Evolutionary conservation across 2,888 invertebrate species (phyloP), one percentile per base, ranked within the genome.

Genomic region (Coremacera marginata): DNA sequence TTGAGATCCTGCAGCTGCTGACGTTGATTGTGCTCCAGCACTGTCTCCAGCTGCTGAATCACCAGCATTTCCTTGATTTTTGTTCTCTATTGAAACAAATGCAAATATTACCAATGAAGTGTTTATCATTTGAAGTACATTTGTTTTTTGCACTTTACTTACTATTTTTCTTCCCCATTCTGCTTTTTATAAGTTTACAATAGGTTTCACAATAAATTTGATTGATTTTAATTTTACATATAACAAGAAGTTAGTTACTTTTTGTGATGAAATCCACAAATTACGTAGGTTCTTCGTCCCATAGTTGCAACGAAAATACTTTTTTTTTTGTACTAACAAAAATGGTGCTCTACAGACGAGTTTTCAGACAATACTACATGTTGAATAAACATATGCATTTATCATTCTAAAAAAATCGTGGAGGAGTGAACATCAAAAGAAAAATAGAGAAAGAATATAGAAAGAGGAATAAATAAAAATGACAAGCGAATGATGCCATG

Each of bases 111-210:
- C 22, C 7, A 7, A 31, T 31, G 31, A 31, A 31, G 5, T 4
- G n/a, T n/a, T 31, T 31, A 31, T 5, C 31, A 31, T 3, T 3
- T 31, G 3, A 31, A n/a, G 11, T 4, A 25, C 11, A 55, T 51
- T 25, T 11, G 25, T 37, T 16, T 27, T 31, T 37, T 37, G 1
- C 31, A 25, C 19, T 51, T 2, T 63, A 77, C 81, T 75, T 51
- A 80, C 80, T 80, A 37, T 80, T 81, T 65, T 81, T 81, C 44
- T 57, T 79, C 62, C 80, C 81, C 81, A 81, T 81, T 52, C 67
- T 76, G 34, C 5, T 19, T 65, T 16, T 14, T 62, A 31, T 68
- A 25, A 9, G 25, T 16, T 31, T 37, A 34, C n/a, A 34, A 55
- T n/a, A 55, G 31, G 3, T 70, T 51, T 55, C 11, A 14, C 5